phyloP scores from a whole-genome alignment of 2,888 invertebrate genomes.

The Trilocha varians region DNA sequence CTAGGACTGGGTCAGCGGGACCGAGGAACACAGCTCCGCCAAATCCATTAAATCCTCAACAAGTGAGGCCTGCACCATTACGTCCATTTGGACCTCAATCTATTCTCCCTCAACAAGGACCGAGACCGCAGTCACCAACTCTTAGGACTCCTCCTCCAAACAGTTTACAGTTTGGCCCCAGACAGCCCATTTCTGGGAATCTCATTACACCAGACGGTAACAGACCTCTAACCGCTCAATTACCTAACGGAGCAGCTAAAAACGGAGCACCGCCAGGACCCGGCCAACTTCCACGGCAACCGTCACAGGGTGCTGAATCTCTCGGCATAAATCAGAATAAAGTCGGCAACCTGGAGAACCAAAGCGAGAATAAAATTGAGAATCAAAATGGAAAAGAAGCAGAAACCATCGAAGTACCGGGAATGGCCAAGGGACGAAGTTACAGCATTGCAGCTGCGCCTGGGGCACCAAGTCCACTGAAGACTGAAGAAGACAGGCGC shows the following conservation, averaged over 20 bases:
- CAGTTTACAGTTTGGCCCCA: conserved; percentile 63
- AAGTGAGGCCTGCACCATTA: conserved; percentile 38
- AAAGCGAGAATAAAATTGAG: conserved; percentile 38
- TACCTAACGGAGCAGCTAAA: conserved; percentile 41
- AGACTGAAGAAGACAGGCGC: conserved; percentile 64
- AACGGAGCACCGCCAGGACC: conserved; percentile 28
- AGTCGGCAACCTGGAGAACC: conserved; percentile 63
- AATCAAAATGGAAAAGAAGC: conserved; percentile 42
- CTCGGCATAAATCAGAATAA: conserved; percentile 52
- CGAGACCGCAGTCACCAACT: conserved; percentile 43
- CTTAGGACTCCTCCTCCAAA: conserved; percentile 63
- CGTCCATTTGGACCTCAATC: conserved; percentile 55
- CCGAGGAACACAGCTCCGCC: conserved; percentile 40
- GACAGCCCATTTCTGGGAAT: conserved; percentile 46
- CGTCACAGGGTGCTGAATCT: conserved; percentile 55
- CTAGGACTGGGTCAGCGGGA: conserved; percentile 41
- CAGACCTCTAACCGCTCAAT: conserved; percentile 33
- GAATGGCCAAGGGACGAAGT: conserved; percentile 66
- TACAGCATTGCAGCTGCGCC: conserved; percentile 69
- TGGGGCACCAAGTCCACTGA: conserved; percentile 56
- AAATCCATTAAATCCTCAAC: conserved; percentile 39
- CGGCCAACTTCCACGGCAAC: conserved; percentile 49
- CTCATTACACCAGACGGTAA: conserved; percentile 49
- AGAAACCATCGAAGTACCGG: conserved; percentile 52
- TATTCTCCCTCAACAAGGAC: conserved; percentile 44